Evolutionary conservation across 2,888 invertebrate species (phyloP).

Genomic region (Dichetophora obliterata): DNA sequence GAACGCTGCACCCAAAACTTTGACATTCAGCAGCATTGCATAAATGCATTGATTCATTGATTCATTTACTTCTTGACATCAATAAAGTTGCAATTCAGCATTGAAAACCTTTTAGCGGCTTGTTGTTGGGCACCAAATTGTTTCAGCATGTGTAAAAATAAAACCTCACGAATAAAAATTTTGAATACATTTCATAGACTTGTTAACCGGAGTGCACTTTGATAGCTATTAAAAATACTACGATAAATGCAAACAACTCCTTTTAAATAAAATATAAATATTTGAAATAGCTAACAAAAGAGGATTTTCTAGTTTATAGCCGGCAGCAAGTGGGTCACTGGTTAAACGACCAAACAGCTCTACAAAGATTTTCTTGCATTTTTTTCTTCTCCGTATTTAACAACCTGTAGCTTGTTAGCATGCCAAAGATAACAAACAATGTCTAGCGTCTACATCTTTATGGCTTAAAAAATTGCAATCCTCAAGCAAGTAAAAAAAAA

Average conservation of each 20-base stretch:
- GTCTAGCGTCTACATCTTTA: no score
- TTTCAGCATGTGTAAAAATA: neutral
- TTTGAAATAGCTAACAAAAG: neutral
- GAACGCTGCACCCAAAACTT: neutral
- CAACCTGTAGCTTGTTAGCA: neutral
- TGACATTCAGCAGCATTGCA: constrained; percentile 11
- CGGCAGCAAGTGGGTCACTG: constrained; percentile 26
- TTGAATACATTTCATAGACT: neutral
- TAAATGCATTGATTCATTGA: no score
- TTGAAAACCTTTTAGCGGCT: neutral
- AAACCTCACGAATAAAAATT: neutral
- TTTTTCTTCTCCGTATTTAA: neutral
- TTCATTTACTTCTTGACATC: no score
- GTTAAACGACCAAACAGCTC: neutral
- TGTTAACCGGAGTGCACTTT: constrained; percentile 5
- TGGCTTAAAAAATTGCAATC: no score
- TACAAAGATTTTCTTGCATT: neutral
- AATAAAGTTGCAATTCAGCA: no score
- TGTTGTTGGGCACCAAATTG: neutral
- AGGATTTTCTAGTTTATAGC: constrained; percentile 9
- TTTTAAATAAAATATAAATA: neutral
- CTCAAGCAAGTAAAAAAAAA: neutral
- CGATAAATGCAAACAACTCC: neutral
- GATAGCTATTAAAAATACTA: constrained; percentile 25
- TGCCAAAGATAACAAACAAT: no score